These are phyloP conservation scores for Pygocentrus nattereri DNA, from an alignment of 2,797 vertebrate species.

Conservation along the genomic window DNA sequence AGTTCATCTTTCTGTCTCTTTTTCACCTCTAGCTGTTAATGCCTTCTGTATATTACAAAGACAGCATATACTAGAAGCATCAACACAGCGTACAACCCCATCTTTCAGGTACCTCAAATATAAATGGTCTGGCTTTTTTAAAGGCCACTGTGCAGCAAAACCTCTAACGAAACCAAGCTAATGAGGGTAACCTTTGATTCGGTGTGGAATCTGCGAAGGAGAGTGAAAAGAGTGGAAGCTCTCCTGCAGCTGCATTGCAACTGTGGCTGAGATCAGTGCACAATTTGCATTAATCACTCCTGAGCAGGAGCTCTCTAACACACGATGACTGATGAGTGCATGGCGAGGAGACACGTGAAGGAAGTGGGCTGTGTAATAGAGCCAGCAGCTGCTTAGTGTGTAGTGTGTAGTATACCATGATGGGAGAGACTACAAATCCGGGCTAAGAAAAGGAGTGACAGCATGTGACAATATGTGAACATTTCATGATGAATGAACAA, in stretches of 20 bases:
- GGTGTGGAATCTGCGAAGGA: background rate
- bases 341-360: constrained; percentile 58
- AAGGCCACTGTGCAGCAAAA: constrained; percentile 25
- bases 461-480: background rate
- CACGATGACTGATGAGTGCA: constrained; percentile 54
- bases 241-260: constrained; percentile 32
- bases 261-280: constrained; percentile 35
- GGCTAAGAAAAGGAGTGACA: constrained; percentile 7
- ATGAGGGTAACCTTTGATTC: constrained; percentile 60
- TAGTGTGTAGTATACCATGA: constrained; percentile 3
- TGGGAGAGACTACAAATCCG: constrained; percentile 19
- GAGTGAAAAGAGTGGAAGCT: constrained; percentile 7
- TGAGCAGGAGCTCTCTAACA: constrained; percentile 46
- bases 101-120: background rate
- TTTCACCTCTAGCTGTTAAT: too few species aligned
- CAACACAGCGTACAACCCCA: background rate
- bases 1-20: too few species aligned
- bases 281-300: constrained; percentile 61
- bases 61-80: background rate
- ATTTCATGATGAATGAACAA: too few species aligned
- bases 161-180: constrained; percentile 41
- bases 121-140: constrained; percentile 20
- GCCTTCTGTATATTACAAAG: background rate
- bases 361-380: constrained; percentile 49
- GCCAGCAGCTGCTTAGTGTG: constrained; percentile 31